A percentile compares a stretch with the other conserved stretches of the same genome.
Evolutionary conservation across 2,888 invertebrate genomes (phyloP).

Genomic region (Tiliacea aurago): DNA sequence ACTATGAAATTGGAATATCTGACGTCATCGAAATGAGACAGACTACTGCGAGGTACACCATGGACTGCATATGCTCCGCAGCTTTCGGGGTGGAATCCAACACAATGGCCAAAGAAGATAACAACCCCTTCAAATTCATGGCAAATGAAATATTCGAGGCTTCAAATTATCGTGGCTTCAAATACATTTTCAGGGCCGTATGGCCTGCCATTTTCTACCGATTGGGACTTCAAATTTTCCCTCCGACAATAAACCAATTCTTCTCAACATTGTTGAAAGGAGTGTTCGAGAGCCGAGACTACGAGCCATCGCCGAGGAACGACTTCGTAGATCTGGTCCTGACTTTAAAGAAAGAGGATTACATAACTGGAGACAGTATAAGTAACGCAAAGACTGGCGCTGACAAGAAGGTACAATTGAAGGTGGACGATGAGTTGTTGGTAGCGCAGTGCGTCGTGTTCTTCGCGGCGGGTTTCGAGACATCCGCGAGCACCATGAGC

Average conservation of each 20-base stretch:
- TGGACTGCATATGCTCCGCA: constrained; percentile 74
- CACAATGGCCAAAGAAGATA: constrained; percentile 40
- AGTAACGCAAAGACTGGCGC: constrained; percentile 64
- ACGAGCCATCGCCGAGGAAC: constrained; percentile 69
- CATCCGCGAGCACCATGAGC: constrained; percentile 49
- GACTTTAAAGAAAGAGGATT: constrained; percentile 69
- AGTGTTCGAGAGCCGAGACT: constrained; percentile 70
- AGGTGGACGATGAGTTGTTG: constrained; percentile 51
- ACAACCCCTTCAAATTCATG: constrained; percentile 70
- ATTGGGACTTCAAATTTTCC: constrained; percentile 68
- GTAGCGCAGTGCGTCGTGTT: constrained; percentile 57
- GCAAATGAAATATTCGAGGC: constrained; percentile 67
- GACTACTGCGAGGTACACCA: constrained; percentile 70
- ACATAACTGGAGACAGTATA: constrained; percentile 56
- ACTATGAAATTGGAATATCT: constrained; percentile 48
- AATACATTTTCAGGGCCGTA: constrained; percentile 61
- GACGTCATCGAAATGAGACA: constrained; percentile 62
- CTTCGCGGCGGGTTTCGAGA: constrained; percentile 62
- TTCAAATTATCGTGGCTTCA: constrained; percentile 64
- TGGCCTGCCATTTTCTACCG: constrained; percentile 78
- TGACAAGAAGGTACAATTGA: constrained; percentile 58
- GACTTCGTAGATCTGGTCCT: constrained; percentile 78
- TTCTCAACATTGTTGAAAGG: constrained; percentile 69
- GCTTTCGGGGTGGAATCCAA: constrained; percentile 64
- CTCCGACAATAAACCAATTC: constrained; percentile 66